phyloP scores from a whole-genome alignment of 2,797 vertebrate species.

The Coregonus suidteri region DNA sequence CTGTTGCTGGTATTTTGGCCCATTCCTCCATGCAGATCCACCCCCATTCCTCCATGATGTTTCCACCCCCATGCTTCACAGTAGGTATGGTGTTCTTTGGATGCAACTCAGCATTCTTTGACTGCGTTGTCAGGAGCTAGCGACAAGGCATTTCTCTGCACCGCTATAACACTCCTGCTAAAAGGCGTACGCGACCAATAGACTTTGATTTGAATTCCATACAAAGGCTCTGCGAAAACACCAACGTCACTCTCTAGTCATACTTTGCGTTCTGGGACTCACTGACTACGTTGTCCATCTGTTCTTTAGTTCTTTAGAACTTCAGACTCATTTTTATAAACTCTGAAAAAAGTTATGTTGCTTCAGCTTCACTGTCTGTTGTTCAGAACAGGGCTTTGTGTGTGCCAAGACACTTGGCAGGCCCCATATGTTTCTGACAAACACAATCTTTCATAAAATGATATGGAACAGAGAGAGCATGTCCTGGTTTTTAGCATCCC shows the following conservation, averaged over 20 bases:
- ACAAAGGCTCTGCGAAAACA: conserved; percentile 10
- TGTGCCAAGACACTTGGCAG: neutral
- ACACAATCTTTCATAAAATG: conserved; percentile 20
- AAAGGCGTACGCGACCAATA: too few species aligned
- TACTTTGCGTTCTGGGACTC: conserved; percentile 30
- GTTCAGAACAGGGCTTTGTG: conserved; percentile 2
- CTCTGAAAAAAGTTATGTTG: neutral
- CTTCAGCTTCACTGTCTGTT: conserved; percentile 15
- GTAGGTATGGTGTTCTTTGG: too few species aligned
- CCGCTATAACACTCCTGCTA: too few species aligned
- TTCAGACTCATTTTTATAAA: neutral
- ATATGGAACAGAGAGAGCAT: conserved; percentile 16
- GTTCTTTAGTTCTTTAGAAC: neutral
- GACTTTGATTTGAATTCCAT: conserved; percentile 27
- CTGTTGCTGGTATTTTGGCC: too few species aligned
- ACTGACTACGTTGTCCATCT: neutral
- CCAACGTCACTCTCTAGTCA: conserved; percentile 14
- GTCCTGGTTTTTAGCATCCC: conserved; percentile 7
- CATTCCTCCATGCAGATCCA: too few species aligned
- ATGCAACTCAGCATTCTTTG: too few species aligned
- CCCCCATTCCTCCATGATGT: too few species aligned
- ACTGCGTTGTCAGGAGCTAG: too few species aligned
- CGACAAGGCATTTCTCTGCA: too few species aligned
- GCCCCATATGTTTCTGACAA: conserved; percentile 20
- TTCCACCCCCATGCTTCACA: too few species aligned